A percentile compares a stretch with the other conserved stretches of the same genome.
phyloP scores from a whole-genome alignment of 2,888 invertebrate genomes.

The Prionchulus punctatus region DNA sequence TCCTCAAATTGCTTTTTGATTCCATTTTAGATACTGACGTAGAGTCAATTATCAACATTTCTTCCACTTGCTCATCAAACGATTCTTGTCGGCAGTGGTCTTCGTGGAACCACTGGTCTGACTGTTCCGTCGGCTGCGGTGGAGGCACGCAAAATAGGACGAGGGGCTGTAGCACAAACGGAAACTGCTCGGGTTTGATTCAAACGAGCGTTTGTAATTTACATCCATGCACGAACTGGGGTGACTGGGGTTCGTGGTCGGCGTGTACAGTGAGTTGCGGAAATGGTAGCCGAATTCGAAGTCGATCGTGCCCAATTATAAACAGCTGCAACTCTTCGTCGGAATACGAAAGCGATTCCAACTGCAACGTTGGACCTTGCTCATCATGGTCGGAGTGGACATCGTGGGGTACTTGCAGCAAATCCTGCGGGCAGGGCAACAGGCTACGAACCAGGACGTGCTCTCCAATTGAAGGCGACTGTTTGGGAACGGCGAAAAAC shows the following conservation, averaged over 20 bases:
- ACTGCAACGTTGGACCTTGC: slow-evolving; percentile 3
- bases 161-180: not conserved
- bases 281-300: slow-evolving; percentile 7
- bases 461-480: slow-evolving; percentile 3
- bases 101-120: slow-evolving; percentile 10
- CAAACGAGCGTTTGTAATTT: slow-evolving; percentile 12
- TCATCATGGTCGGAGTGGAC: slow-evolving; percentile 8
- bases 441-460: slow-evolving; percentile 4
- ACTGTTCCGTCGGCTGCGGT: slow-evolving; percentile 8
- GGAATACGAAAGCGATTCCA: not conserved
- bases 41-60: too few species aligned
- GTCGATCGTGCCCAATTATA: slow-evolving; percentile 6
- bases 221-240: slow-evolving; percentile 15
- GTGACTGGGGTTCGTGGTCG: slow-evolving; percentile 13
- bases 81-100: slow-evolving; percentile 11
- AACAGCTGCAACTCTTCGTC: slow-evolving; percentile 6
- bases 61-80: too few species aligned
- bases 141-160: slow-evolving; percentile 2
- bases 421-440: slow-evolving; percentile 9
- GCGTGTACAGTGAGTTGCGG: slow-evolving; percentile 11
- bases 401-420: slow-evolving; percentile 3
- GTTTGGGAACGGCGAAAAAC: slow-evolving; percentile 10
- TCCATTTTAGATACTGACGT: too few species aligned
- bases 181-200: slow-evolving; percentile 12
- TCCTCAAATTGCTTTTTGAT: too few species aligned